Conservation (phyloP, 2,888 invertebrate species). For the Ceratothoa steindachneri region DNA sequence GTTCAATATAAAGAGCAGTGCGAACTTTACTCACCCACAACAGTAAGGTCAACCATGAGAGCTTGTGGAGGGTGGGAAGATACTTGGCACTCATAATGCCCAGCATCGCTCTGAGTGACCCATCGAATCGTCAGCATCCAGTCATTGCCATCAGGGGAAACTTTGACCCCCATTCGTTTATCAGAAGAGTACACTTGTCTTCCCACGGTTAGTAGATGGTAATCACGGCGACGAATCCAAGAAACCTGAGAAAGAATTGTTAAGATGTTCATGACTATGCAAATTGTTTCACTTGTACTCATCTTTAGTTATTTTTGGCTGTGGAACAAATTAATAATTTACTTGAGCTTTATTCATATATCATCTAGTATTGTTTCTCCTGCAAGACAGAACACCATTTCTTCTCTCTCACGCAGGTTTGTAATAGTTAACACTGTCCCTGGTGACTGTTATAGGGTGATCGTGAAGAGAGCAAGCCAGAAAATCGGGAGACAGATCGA, state of each 20-base stretch:
- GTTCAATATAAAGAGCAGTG: too few relatives aligned
- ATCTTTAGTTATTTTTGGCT: background rate
- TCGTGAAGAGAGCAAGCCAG: too few relatives aligned
- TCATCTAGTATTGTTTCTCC: too few relatives aligned
- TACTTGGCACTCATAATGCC: slow-evolving; percentile 45
- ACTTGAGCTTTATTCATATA: slow-evolving; percentile 56
- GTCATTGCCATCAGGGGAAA: slow-evolving; percentile 39
- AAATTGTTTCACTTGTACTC: background rate
- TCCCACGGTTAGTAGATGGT: slow-evolving; percentile 43
- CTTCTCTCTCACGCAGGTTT: too few relatives aligned
- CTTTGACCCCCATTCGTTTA: slow-evolving; percentile 40
- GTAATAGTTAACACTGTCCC: too few relatives aligned
- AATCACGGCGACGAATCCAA: slow-evolving; percentile 43
- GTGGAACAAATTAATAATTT: background rate
- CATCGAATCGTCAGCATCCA: slow-evolving; percentile 45
- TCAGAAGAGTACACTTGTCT: slow-evolving; percentile 41
- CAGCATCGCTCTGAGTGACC: slow-evolving; percentile 29
- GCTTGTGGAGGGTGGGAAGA: slow-evolving; percentile 43
- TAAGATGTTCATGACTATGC: too few relatives aligned
- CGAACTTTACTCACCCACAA: slow-evolving; percentile 27
- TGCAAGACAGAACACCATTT: too few relatives aligned
- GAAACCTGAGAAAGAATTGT: slow-evolving; percentile 25
- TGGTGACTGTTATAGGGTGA: too few relatives aligned
- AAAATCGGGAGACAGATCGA: too few relatives aligned
- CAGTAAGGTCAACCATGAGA: slow-evolving; percentile 35